Base-by-base conservation (phyloP, 2,888 invertebrate species). In the Poecilus cupreus region DNA sequence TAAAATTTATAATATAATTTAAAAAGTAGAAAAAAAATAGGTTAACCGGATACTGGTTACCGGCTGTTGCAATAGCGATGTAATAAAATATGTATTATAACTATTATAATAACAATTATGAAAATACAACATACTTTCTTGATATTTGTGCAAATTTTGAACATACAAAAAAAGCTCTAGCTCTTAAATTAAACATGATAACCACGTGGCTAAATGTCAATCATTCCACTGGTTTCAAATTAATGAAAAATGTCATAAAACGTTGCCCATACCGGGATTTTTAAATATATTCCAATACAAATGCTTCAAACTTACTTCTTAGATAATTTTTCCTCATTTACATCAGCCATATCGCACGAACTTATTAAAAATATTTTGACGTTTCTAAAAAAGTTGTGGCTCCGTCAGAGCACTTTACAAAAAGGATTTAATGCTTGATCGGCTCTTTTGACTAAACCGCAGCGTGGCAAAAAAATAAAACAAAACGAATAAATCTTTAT, bases 271-370 rank as follows among this genome's bases (percentile, higher is more conserved):
- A 43, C 13, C 51, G 2, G 4, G 5, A 72, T 43, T 11, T 78
- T 57, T 57, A 37, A 51, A 83, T 22, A n/a, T 70, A 57, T 81
- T 32, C 39, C 16, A 74, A 75, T 77, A 76, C 77, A 39, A 82
- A 57, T 54, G 24, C 70, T 51, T 76, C 24, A 11, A 51, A 88
- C 93, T 92, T 91, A 94, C 94, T 93, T 94, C 90, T 94, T 94
- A 10, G 94, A 94, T 83, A 94, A 86, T 86, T 92, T 93, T 89
- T 92, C 93, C 86, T 86, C 89, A 80, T 88, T 85, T 84, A 87
- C 87, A 86, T 93, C 93, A 86, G 92, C 92, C 93, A 93, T 93
- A 46, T 64, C 64, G 11, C 13, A 64, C 64, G 22, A 18, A 72
- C 5, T 32, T 79, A 10, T 37, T 39, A 16, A 49, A 37, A 49